A percentile compares a stretch with the other conserved stretches of the same genome.
These are phyloP conservation scores for Carposina sasakii DNA, from an alignment of 1,140 invertebrate genomes.

Conservation along the genomic window DNA sequence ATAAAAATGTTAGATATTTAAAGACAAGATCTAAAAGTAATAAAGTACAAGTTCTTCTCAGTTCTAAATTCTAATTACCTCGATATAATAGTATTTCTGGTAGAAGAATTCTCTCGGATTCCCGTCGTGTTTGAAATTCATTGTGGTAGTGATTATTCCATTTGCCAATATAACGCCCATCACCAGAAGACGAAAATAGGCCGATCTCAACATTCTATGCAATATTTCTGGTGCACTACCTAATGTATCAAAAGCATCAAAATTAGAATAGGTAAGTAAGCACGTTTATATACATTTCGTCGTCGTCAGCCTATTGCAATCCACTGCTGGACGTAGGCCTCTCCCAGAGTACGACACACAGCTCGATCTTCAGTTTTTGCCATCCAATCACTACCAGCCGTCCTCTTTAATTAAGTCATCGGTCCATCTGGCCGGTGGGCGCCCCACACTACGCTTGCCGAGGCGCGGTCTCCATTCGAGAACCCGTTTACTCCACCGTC, in stretches of 20 bases:
- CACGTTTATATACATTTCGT: too few relatives aligned
- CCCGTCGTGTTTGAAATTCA: slow-evolving; percentile 95
- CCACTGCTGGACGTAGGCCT: too few relatives aligned
- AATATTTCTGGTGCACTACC: slow-evolving; percentile 87
- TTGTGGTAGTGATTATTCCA: slow-evolving; percentile 96
- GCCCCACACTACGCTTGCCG: too few relatives aligned
- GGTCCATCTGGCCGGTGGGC: too few relatives aligned
- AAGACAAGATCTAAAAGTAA: background rate
- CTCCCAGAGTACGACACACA: too few relatives aligned
- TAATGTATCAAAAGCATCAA: slow-evolving; percentile 24
- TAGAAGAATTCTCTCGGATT: slow-evolving; percentile 86
- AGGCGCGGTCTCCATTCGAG: too few relatives aligned
- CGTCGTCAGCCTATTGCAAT: too few relatives aligned
- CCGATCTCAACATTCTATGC: slow-evolving; percentile 91
- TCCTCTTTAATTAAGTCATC: too few relatives aligned
- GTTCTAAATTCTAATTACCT: slow-evolving; percentile 75
- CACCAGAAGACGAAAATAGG: slow-evolving; percentile 92
- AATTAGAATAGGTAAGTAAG: too few relatives aligned
- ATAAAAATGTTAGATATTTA: slow-evolving; percentile 1
- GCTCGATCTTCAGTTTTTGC: too few relatives aligned
- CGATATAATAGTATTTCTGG: slow-evolving; percentile 95
- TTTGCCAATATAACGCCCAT: slow-evolving; percentile 97
- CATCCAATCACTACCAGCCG: too few relatives aligned
- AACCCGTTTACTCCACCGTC: too few relatives aligned
- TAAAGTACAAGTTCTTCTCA: background rate